Conservation (phyloP, 1,140 invertebrate genomes). For the Lysiphlebus fabarum region DNA sequence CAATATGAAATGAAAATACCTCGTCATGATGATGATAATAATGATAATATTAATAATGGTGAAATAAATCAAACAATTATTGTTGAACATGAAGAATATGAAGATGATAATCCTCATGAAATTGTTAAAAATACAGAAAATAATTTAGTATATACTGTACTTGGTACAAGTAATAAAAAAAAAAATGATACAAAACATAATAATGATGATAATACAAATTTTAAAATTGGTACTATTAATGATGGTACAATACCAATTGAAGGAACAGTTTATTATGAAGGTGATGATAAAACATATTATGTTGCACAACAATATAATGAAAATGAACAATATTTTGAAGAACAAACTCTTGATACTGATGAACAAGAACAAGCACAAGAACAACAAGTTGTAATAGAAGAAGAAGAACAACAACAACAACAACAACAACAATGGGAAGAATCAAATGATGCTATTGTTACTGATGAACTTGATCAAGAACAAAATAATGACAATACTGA, state of each 20-base stretch:
- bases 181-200: constrained; percentile 8
- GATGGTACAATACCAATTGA: constrained; percentile 43
- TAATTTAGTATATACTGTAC: constrained; percentile 50
- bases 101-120: constrained; percentile 38
- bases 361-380: constrained; percentile 33
- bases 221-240: constrained; percentile 44
- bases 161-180: constrained; percentile 47
- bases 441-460: constrained; percentile 40
- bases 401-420: constrained; percentile 23
- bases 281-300: constrained; percentile 46
- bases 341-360: constrained; percentile 33
- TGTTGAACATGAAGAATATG: constrained; percentile 8
- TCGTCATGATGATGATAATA: constrained; percentile 24
- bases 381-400: constrained; percentile 15
- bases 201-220: constrained; percentile 27
- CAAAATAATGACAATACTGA: constrained; percentile 15
- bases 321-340: constrained; percentile 42
- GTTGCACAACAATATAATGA: constrained; percentile 42
- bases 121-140: constrained; percentile 49
- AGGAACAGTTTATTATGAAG: constrained; percentile 51
- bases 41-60: constrained; percentile 29
- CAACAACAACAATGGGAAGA: constrained; percentile 30
- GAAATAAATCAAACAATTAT: constrained; percentile 9
- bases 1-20: constrained; percentile 16
- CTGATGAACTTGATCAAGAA: constrained; percentile 32